phyloP scores from a whole-genome alignment of 2,113 vertebrate genomes.

The Patagioenas fasciata region DNA sequence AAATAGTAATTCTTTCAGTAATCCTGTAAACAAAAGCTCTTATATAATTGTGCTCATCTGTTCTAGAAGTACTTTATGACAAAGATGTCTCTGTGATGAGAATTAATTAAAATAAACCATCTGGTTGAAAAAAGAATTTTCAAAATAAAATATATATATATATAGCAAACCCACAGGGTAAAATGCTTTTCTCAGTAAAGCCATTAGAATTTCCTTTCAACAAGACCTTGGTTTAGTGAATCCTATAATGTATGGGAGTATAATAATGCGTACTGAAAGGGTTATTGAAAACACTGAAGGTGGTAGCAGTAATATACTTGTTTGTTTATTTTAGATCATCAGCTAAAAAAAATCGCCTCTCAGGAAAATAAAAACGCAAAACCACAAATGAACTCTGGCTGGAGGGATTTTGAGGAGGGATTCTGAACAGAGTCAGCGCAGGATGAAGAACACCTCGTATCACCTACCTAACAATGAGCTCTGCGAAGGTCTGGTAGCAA shows the following conservation, averaged over 20 bases:
- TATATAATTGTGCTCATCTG: constrained; percentile 72
- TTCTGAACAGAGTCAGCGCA: background rate
- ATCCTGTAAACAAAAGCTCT: constrained; percentile 70
- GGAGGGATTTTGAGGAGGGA: background rate
- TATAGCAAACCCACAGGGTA: background rate
- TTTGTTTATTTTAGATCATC: background rate
- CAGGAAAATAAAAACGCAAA: background rate
- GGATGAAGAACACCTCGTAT: background rate
- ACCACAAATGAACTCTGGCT: background rate
- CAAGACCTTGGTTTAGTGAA: background rate
- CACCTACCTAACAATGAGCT: background rate
- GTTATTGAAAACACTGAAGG: background rate
- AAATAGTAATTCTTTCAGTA: constrained; percentile 65
- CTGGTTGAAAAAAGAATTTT: constrained; percentile 55
- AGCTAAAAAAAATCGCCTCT: background rate
- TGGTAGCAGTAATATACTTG: background rate
- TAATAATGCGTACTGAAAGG: background rate
- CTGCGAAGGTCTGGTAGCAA: background rate
- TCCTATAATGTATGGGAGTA: background rate
- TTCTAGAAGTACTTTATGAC: constrained; percentile 59
- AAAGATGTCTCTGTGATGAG: constrained; percentile 69
- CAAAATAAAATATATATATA: background rate
- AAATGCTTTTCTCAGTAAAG: constrained; percentile 13
- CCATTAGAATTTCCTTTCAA: background rate
- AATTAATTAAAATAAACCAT: constrained; percentile 77